These are phyloP conservation scores for Oscheius onirici DNA, from an alignment of 2,888 invertebrate genomes.

Conservation along the genomic window DNA sequence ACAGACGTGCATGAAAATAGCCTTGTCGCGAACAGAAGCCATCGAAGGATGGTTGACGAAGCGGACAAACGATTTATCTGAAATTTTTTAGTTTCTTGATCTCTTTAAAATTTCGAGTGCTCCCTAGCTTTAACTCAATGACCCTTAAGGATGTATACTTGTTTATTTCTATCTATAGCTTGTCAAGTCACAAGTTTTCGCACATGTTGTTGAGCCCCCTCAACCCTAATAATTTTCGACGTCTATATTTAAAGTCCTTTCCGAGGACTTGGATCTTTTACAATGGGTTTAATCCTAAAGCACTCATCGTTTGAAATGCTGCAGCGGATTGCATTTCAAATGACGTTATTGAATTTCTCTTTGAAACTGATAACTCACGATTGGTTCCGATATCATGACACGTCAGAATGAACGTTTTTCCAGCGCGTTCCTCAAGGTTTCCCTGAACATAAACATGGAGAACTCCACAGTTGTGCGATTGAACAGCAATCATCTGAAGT, in stretches of 20 bases:
- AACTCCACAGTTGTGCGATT: slow-evolving; percentile 51
- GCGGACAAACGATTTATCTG: slow-evolving; percentile 84
- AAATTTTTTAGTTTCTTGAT: slow-evolving; percentile 34
- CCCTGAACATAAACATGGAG: slow-evolving; percentile 61
- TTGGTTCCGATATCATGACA: slow-evolving; percentile 85
- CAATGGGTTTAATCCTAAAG: too few relatives aligned
- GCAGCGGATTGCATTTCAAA: not conserved
- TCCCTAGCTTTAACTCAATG: too few relatives aligned
- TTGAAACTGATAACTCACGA: slow-evolving; percentile 71
- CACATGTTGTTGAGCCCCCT: too few relatives aligned
- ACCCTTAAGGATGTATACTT: too few relatives aligned
- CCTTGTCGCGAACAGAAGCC: slow-evolving; percentile 83
- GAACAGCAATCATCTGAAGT: slow-evolving; percentile 57
- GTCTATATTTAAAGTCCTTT: too few relatives aligned
- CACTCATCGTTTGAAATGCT: too few relatives aligned
- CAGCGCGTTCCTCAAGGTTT: slow-evolving; percentile 71
- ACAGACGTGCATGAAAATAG: slow-evolving; percentile 85
- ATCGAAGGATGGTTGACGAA: slow-evolving; percentile 85
- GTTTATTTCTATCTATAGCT: too few relatives aligned
- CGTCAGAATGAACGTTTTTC: slow-evolving; percentile 85
- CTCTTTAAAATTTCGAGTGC: too few relatives aligned
- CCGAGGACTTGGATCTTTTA: too few relatives aligned
- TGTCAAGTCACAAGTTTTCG: too few relatives aligned
- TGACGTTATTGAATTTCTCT: not conserved
- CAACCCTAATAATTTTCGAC: too few relatives aligned